Percentiles rank a stretch among this genome's conserved stretches.
phyloP scores from a whole-genome alignment of 2,888 invertebrate species.

The Resseliella maxima region DNA sequence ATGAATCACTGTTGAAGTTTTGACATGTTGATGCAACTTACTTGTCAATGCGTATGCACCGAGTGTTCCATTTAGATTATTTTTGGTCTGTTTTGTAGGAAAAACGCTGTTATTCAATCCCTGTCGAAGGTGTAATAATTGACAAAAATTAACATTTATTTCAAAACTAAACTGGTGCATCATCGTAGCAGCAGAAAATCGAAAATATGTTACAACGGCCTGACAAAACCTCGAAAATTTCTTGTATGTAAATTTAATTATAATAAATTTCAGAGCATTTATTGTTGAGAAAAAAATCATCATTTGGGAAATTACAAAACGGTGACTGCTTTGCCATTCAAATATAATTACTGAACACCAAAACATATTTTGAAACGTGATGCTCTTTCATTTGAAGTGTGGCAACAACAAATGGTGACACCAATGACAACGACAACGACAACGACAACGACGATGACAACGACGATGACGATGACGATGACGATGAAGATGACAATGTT shows the following conservation, averaged over 20 bases:
- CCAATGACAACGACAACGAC: background rate
- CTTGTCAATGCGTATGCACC: background rate
- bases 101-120: no score
- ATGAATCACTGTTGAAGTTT: background rate
- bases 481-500: background rate
- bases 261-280: background rate
- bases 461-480: background rate
- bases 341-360: background rate
- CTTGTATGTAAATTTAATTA: background rate
- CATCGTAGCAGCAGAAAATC: no score
- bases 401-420: background rate
- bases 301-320: background rate
- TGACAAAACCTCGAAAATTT: no score
- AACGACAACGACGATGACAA: background rate
- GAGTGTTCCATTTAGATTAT: background rate
- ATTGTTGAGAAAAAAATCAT: background rate
- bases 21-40: background rate
- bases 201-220: no score
- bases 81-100: no score
- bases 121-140: no score
- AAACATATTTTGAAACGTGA: background rate
- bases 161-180: no score
- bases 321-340: background rate
- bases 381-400: background rate
- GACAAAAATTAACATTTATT: no score